These are phyloP conservation scores for Tragulus kanchil DNA, from an alignment of 2,113 vertebrate genomes.

Conservation along the genomic window DNA sequence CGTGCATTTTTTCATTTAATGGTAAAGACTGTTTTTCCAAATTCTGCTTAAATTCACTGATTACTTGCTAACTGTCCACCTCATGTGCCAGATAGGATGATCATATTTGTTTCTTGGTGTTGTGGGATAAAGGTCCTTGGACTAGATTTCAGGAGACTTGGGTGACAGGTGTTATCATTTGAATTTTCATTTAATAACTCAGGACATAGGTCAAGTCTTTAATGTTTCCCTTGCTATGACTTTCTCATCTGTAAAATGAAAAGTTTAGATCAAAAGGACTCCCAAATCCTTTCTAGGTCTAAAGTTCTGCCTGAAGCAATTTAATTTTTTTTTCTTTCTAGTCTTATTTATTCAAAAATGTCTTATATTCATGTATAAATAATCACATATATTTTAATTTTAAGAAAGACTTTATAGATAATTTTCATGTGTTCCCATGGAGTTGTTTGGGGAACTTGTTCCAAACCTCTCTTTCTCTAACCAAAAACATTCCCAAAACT, in stretches of 20 bases:
- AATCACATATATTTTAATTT: background rate
- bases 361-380: background rate
- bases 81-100: background rate
- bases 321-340: background rate
- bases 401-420: background rate
- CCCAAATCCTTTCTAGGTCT: background rate
- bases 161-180: too few species aligned
- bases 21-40: background rate
- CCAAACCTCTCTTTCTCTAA: background rate
- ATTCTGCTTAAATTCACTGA: background rate
- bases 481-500: background rate
- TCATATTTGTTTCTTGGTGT: background rate
- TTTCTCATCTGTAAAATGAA: slow-evolving; percentile 1
- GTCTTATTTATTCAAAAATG: background rate
- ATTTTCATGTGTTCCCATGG: background rate
- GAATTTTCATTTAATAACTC: background rate
- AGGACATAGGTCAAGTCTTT: background rate
- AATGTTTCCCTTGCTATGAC: background rate
- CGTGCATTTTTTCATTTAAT: background rate
- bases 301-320: background rate
- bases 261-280: background rate
- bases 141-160: background rate
- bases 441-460: background rate
- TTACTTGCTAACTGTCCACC: background rate
- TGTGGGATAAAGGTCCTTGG: background rate